These are phyloP conservation scores for Aphis gossypii DNA, from an alignment of 1,140 invertebrate genomes.

Conservation along the genomic window DNA sequence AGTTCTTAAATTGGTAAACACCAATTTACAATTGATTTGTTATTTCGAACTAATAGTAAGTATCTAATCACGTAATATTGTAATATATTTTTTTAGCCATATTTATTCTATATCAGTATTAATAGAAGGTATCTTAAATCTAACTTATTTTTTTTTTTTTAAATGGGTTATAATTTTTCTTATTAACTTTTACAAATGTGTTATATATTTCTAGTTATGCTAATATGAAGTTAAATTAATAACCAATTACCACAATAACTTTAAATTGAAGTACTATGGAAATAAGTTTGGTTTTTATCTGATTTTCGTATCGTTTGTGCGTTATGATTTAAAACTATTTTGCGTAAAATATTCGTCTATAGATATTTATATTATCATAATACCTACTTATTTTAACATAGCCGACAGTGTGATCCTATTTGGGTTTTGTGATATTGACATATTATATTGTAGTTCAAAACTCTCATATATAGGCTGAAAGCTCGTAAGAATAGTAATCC, in stretches of 20 bases:
- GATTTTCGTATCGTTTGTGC: not conserved
- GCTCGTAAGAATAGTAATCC: not conserved
- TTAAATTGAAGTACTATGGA: not conserved
- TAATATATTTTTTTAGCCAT: too few relatives aligned
- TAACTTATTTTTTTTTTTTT: too few relatives aligned
- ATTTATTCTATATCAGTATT: too few relatives aligned
- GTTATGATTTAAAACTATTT: not conserved
- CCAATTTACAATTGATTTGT: not conserved
- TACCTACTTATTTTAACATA: not conserved
- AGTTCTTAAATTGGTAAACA: not conserved
- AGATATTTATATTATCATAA: not conserved
- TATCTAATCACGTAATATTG: not conserved
- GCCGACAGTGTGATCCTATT: not conserved
- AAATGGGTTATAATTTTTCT: too few relatives aligned
- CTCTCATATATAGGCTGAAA: not conserved
- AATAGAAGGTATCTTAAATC: too few relatives aligned
- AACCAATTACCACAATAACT: not conserved
- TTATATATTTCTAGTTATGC: not conserved
- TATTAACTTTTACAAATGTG: too few relatives aligned
- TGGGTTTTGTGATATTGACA: not conserved
- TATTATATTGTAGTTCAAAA: not conserved
- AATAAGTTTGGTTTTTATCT: not conserved
- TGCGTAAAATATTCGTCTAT: not conserved
- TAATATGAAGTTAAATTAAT: not conserved
- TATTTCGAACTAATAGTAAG: not conserved